phyloP scores from a whole-genome alignment of 35 echinoderm and acorn worm genomes.

The Acanthaster planci region DNA sequence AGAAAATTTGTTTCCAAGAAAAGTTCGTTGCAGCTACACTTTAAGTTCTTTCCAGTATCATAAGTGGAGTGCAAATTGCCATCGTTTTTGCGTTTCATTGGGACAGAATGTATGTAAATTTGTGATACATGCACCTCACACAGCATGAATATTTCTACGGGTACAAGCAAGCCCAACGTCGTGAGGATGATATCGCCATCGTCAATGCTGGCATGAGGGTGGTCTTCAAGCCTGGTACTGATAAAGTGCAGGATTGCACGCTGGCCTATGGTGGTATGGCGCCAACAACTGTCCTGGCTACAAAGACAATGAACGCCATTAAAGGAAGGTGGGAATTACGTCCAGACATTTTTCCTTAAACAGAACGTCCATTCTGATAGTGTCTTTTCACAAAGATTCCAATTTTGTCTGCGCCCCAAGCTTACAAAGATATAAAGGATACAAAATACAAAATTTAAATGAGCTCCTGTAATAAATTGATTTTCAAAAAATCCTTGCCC shows the following conservation, averaged over 20 bases:
- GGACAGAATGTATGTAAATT: too few species aligned
- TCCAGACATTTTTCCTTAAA: too few species aligned
- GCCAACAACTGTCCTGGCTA: slow-evolving; percentile 61
- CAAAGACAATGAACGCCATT: slow-evolving; percentile 57
- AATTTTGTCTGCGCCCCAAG: too few species aligned
- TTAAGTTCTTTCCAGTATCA: too few species aligned
- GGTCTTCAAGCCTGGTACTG: slow-evolving; percentile 35
- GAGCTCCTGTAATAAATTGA: not conserved
- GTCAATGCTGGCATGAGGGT: slow-evolving; percentile 93
- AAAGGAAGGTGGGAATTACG: slow-evolving; percentile 69
- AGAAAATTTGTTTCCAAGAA: too few species aligned
- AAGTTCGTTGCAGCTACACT: too few species aligned
- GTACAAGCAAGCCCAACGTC: slow-evolving; percentile 83
- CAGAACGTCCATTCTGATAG: too few species aligned
- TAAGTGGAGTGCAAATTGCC: too few species aligned
- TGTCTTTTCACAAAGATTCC: too few species aligned
- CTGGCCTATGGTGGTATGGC: slow-evolving; percentile 84
- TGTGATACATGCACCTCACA: too few species aligned
- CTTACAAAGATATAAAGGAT: too few species aligned
- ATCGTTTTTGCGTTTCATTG: too few species aligned
- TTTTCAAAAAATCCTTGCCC: not conserved
- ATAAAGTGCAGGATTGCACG: slow-evolving; percentile 41
- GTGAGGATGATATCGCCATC: slow-evolving; percentile 79
- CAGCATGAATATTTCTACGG: slow-evolving; percentile 81
- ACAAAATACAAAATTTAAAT: not conserved